These are phyloP conservation scores for Dolomedes plantarius DNA, from an alignment of 2,888 invertebrate genomes.

Conservation along the genomic window DNA sequence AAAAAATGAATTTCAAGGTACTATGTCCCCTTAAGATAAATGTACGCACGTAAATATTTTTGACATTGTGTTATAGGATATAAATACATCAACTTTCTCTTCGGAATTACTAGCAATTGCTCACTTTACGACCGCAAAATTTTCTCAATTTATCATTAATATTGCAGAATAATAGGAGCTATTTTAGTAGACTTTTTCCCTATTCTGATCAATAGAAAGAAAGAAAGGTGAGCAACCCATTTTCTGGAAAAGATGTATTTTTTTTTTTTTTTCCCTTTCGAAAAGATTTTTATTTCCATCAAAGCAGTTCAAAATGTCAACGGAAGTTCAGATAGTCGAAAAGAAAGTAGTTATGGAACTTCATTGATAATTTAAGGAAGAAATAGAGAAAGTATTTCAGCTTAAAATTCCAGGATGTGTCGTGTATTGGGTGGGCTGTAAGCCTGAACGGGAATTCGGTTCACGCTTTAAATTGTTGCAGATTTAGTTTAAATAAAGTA, in stretches of 20 bases:
- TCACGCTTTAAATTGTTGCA: too few species aligned
- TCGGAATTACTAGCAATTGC: neutral
- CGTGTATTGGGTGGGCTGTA: too few species aligned
- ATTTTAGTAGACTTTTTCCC: neutral
- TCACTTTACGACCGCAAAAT: neutral
- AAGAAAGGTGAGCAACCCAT: neutral
- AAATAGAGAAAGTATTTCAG: neutral
- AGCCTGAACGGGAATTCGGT: too few species aligned
- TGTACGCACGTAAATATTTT: too few species aligned
- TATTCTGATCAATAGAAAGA: neutral
- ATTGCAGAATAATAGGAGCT: neutral
- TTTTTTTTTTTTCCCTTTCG: neutral
- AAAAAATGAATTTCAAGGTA: too few species aligned
- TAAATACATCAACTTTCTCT: neutral
- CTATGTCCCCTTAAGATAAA: too few species aligned
- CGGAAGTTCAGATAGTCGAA: neutral
- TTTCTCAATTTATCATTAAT: neutral
- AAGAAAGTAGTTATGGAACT: neutral
- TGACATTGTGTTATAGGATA: too few species aligned
- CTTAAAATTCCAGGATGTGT: too few species aligned
- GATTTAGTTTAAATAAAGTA: too few species aligned
- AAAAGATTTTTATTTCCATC: neutral
- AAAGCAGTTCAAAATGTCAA: constrained; percentile 5
- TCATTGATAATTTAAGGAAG: neutral
- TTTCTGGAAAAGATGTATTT: neutral